Base-by-base conservation (phyloP, 2,888 invertebrate genomes). In the Rhogogaster chlorosoma region DNA sequence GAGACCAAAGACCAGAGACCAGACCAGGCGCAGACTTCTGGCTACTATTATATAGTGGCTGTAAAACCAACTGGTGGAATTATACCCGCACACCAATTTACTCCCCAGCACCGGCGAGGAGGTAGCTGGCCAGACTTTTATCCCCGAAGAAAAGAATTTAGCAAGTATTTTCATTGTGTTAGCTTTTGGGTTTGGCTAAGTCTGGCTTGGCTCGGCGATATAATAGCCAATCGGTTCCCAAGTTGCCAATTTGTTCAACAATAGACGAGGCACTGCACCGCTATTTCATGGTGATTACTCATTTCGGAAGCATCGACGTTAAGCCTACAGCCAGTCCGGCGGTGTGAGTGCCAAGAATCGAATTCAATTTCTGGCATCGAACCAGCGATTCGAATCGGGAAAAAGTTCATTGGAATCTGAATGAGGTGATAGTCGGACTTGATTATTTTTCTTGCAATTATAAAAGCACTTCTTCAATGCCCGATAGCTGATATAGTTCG, bases 41-140 rank as follows among this genome's bases (percentile, higher is more conserved):
- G 89, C 88, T 89, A 89, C 90, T 91, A 90, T 90, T 90, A 89
- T 88, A 90, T 89, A 89, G 26, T 71, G 57, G 36, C 36, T 29
- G 71, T 70, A 26, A 80, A 80, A 61, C 61, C 80, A 80, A 80
- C 80, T 64, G 10, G 64, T n/a, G 3, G 32, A 80, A 61, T 80
- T 80, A 61, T 67, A 67, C 26, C 61, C 22, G 6, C 12, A 77
- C 38, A 38, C 61, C 36, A 80, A 80, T 80, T 80, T 80, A 22
- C 57, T 32, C 42, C 18, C 10, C 26, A 57, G 15, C 45, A 45
- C 45, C 45, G 45, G 12, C 12, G 12, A 45, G 38, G 45, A 9
- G 9, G 32, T 71, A 61, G 38, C 73, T 9, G 42, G 2, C 77
- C 18, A 29, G 42, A 73, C 67, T 67, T 29, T 67, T 29, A 73